Percentiles rank a stretch among this genome's conserved stretches.
Conservation (phyloP, 2,888 invertebrate species). For the Argyra leucocephala region DNA sequence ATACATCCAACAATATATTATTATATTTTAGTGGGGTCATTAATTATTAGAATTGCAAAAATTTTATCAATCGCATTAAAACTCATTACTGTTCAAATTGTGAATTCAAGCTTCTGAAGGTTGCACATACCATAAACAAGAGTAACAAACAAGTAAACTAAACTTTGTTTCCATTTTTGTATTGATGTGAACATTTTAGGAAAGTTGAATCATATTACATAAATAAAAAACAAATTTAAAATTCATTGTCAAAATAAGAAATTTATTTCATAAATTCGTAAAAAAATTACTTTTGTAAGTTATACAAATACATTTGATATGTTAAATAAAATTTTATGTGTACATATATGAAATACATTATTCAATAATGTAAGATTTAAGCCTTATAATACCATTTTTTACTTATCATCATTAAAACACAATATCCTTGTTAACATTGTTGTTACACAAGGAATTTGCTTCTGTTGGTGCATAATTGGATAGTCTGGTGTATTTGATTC, state of each 20-base stretch:
- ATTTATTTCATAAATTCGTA: background rate
- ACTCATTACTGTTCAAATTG: too few species aligned
- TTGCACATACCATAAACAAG: background rate
- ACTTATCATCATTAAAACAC: slow-evolving; percentile 50
- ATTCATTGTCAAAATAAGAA: background rate
- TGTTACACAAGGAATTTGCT: slow-evolving; percentile 89
- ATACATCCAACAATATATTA: background rate
- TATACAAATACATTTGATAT: background rate
- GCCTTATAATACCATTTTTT: background rate
- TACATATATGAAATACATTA: background rate
- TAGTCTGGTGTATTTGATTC: slow-evolving; percentile 79
- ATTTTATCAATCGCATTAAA: too few species aligned
- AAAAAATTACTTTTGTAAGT: background rate
- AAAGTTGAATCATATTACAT: background rate
- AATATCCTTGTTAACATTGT: slow-evolving; percentile 80
- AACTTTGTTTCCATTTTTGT: too few species aligned
- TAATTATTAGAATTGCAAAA: too few species aligned
- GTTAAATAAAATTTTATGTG: background rate
- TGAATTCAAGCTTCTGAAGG: background rate
- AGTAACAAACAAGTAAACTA: background rate
- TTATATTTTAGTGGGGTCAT: too few species aligned
- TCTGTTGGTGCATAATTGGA: slow-evolving; percentile 74
- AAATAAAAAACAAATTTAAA: background rate
- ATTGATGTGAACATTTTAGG: background rate
- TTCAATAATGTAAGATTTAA: background rate